A percentile compares a stretch with the other conserved stretches of the same genome.
Conservation (phyloP, 2,888 invertebrate genomes). For the Drosophila phalerata region DNA sequence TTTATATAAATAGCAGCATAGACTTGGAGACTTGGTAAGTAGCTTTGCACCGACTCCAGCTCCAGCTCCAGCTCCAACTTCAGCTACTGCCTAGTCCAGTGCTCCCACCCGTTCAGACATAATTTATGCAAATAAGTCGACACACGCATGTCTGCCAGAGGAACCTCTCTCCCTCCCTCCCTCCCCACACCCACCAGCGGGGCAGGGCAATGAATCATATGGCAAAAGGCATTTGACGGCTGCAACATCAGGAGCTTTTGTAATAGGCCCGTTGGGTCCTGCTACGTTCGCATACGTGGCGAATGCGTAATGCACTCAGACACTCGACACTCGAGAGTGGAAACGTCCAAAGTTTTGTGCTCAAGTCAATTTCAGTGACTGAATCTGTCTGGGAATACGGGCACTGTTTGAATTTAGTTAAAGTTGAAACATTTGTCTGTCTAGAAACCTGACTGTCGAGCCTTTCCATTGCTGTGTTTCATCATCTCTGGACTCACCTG, state of each 20-base stretch:
- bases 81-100: slow-evolving; percentile 13
- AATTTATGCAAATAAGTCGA: slow-evolving; percentile 73
- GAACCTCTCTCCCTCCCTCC: slow-evolving; percentile 16
- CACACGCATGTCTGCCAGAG: slow-evolving; percentile 48
- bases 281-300: slow-evolving; percentile 44
- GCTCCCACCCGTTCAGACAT: slow-evolving; percentile 28
- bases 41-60: slow-evolving; percentile 34
- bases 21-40: slow-evolving; percentile 36
- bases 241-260: slow-evolving; percentile 42
- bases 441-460: slow-evolving; percentile 10
- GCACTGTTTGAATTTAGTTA: slow-evolving; percentile 32
- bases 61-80: slow-evolving; percentile 9
- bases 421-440: slow-evolving; percentile 46
- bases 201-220: slow-evolving; percentile 67
- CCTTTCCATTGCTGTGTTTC: background rate
- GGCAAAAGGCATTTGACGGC: slow-evolving; percentile 67
- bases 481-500: slow-evolving; percentile 45
- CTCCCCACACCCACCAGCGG: background rate
- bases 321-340: slow-evolving; percentile 44
- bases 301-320: slow-evolving; percentile 68
- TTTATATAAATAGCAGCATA: slow-evolving; percentile 57
- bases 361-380: slow-evolving; percentile 57
- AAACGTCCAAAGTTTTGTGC: slow-evolving; percentile 57
- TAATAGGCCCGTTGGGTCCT: slow-evolving; percentile 69
- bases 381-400: slow-evolving; percentile 13